phyloP scores from a whole-genome alignment of 2,113 vertebrate species.

The Anoplopoma fimbria region DNA sequence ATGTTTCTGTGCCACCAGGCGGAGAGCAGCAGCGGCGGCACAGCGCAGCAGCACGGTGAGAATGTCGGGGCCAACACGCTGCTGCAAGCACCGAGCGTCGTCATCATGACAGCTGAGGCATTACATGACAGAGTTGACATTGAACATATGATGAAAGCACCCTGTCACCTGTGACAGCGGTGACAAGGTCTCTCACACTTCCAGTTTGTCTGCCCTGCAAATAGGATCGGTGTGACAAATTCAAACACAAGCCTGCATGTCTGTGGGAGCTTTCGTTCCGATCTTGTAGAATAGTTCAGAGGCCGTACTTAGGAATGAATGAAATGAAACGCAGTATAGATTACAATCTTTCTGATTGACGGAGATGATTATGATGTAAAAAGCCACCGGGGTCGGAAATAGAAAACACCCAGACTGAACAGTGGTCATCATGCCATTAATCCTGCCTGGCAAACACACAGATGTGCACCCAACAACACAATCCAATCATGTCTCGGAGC shows the following conservation, averaged over 20 bases:
- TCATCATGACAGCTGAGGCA: slow-evolving; percentile 58
- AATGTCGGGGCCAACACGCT: background rate
- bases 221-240: background rate
- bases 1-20: slow-evolving; percentile 54
- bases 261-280: slow-evolving; percentile 2
- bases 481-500: slow-evolving; percentile 69
- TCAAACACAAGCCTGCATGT: background rate
- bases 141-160: slow-evolving; percentile 46
- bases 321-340: slow-evolving; percentile 9
- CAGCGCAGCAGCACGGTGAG: slow-evolving; percentile 3
- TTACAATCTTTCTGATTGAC: slow-evolving; percentile 43
- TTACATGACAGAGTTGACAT: slow-evolving; percentile 39
- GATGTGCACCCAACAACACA: slow-evolving; percentile 68
- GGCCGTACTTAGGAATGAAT: background rate
- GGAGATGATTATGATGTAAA: slow-evolving; percentile 30
- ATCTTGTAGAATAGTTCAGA: background rate
- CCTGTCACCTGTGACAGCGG: slow-evolving; percentile 53
- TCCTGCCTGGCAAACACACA: slow-evolving; percentile 70
- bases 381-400: slow-evolving; percentile 28
- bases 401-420: slow-evolving; percentile 56
- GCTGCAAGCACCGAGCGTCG: slow-evolving; percentile 28
- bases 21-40: slow-evolving; percentile 15
- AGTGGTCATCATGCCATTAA: slow-evolving; percentile 66
- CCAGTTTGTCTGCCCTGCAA: slow-evolving; percentile 13
- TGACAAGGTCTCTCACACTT: slow-evolving; percentile 36